Evolutionary conservation across 2,797 vertebrate genomes (phyloP).

Genomic region (Alosa sapidissima): DNA sequence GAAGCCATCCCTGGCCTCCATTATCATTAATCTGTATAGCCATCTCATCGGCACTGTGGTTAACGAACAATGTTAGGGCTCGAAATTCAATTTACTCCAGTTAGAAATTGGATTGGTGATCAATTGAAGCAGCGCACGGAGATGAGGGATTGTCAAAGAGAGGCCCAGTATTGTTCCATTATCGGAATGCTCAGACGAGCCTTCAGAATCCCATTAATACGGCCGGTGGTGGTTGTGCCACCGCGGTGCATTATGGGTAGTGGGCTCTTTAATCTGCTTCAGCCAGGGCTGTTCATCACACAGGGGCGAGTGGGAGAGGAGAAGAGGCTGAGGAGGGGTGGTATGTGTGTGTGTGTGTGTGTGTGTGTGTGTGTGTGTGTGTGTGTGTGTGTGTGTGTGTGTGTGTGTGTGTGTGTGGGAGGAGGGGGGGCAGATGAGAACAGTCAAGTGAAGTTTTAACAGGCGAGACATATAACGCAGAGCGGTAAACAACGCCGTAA

Average conservation of each 20-base stretch:
- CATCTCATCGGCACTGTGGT: conserved; percentile 80
- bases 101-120: conserved; percentile 81
- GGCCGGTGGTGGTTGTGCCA: conserved; percentile 35
- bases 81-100: conserved; percentile 81
- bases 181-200: conserved; percentile 71
- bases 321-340: conserved; percentile 28
- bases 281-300: conserved; percentile 42
- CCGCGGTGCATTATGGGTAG: conserved; percentile 57
- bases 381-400: conserved; percentile 33
- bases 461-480: conserved; percentile 45
- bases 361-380: conserved; percentile 26
- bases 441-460: conserved; percentile 46
- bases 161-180: conserved; percentile 70
- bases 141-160: conserved; percentile 74
- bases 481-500: conserved; percentile 2
- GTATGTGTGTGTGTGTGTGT: conserved; percentile 26
- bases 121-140: conserved; percentile 72
- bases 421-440: conserved; percentile 16
- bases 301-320: conserved; percentile 35
- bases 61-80: conserved; percentile 82
- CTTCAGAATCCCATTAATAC: conserved; percentile 75
- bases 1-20: conserved; percentile 75
- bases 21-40: conserved; percentile 83
- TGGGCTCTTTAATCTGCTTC: conserved; percentile 38
- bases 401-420: conserved; percentile 32